Conservation (phyloP, 2,113 vertebrate species). For the Synchiropus splendidus region DNA sequence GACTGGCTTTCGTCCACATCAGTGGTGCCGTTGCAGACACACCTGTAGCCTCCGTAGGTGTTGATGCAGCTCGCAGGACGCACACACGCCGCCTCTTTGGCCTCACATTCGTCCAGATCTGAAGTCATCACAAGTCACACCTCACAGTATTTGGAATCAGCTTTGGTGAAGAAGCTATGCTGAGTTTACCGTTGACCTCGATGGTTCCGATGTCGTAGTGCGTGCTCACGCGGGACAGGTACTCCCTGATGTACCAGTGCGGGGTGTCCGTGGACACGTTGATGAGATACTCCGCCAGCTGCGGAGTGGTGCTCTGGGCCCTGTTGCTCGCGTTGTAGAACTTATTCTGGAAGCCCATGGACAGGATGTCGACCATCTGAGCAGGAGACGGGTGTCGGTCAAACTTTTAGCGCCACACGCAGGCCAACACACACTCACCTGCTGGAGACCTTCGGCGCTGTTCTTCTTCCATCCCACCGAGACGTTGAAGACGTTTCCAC, state of each 20-base stretch:
- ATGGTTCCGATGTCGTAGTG: constrained; percentile 45
- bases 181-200: constrained; percentile 59
- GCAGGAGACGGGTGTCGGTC: too few relatives aligned
- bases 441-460: constrained; percentile 26
- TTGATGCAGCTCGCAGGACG: constrained; percentile 60
- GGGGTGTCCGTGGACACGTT: constrained; percentile 75
- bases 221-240: constrained; percentile 55
- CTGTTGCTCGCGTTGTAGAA: constrained; percentile 61
- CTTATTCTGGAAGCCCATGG: constrained; percentile 68
- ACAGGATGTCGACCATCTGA: constrained; percentile 61
- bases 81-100: constrained; percentile 48
- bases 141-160: too few relatives aligned
- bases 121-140: constrained; percentile 8
- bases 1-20: constrained; percentile 56
- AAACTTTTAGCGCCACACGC: not conserved
- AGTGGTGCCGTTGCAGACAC: constrained; percentile 66
- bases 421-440: constrained; percentile 50
- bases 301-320: not conserved
- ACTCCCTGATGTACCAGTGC: constrained; percentile 74
- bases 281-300: constrained; percentile 55
- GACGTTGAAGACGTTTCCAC: constrained; percentile 70
- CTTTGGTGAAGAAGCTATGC: too few relatives aligned
- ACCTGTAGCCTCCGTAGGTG: constrained; percentile 73
- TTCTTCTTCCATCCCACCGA: constrained; percentile 55
- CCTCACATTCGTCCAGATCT: constrained; percentile 71